A percentile compares a stretch with the other conserved stretches of the same genome.
phyloP scores from a whole-genome alignment of 2,888 invertebrate genomes.

The Sclerodermus sp. region DNA sequence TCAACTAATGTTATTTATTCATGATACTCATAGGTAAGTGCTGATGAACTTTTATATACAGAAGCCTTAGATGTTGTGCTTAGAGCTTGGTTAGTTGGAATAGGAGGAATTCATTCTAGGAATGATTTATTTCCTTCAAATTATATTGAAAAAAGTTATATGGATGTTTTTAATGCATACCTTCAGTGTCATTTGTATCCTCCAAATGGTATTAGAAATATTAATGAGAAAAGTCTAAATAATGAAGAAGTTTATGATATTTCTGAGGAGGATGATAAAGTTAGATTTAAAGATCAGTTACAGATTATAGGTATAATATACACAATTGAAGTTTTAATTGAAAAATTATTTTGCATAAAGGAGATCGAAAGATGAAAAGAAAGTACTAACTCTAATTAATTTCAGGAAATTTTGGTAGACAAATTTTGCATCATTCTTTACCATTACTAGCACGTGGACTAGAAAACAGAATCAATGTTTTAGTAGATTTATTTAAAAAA shows the following conservation, averaged over 20 bases:
- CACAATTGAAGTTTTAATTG: slow-evolving; percentile 13
- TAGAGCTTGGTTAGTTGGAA: slow-evolving; percentile 65
- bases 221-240: slow-evolving; percentile 53
- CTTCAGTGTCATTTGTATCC: slow-evolving; percentile 78
- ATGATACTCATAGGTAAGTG: slow-evolving; percentile 49
- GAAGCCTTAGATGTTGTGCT: slow-evolving; percentile 72
- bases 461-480: slow-evolving; percentile 66
- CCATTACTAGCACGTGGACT: slow-evolving; percentile 69
- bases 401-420: slow-evolving; percentile 63
- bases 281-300: slow-evolving; percentile 71
- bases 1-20: not conserved
- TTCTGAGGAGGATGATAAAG: slow-evolving; percentile 68
- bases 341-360: not conserved
- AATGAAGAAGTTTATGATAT: slow-evolving; percentile 64
- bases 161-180: slow-evolving; percentile 77
- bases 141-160: slow-evolving; percentile 52
- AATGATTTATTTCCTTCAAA: slow-evolving; percentile 50
- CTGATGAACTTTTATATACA: slow-evolving; percentile 63
- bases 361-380: not conserved
- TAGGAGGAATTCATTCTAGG: slow-evolving; percentile 56
- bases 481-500: slow-evolving; percentile 57
- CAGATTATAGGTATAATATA: slow-evolving; percentile 71
- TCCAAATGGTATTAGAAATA: slow-evolving; percentile 73
- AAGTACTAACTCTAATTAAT: not conserved
- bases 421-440: slow-evolving; percentile 68